Percentiles rank a stretch among this genome's conserved stretches.
These are phyloP conservation scores for Drosophila meridionalis DNA, from an alignment of 2,888 invertebrate genomes.

Conservation along the genomic window DNA sequence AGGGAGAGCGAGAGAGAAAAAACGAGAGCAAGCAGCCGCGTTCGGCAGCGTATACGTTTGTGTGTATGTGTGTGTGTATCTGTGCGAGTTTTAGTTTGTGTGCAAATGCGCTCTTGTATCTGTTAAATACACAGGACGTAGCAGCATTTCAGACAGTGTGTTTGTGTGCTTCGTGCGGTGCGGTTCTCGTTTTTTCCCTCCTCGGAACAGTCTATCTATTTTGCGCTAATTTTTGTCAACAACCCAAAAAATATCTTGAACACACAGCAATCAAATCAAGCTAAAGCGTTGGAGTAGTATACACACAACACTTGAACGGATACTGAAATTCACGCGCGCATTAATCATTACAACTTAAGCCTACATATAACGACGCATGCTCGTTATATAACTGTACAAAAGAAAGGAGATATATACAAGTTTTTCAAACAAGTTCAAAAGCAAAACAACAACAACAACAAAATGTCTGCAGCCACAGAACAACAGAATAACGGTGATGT, in stretches of 20 bases:
- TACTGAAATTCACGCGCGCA: constrained; percentile 51
- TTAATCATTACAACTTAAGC: constrained; percentile 61
- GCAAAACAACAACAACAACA: constrained; percentile 62
- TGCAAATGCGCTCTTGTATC: constrained; percentile 39
- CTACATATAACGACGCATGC: constrained; percentile 58
- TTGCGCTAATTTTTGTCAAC: constrained; percentile 79
- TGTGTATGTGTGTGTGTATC: constrained; percentile 10
- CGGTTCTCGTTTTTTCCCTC: constrained; percentile 76
- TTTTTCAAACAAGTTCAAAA: constrained; percentile 49
- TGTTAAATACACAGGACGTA: constrained; percentile 81
- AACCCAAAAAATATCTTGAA: constrained; percentile 65
- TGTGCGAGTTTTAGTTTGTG: constrained; percentile 16
- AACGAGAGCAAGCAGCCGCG: constrained; percentile 41
- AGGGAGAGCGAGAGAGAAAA: constrained; percentile 27
- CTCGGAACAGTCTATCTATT: constrained; percentile 57
- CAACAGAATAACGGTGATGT: constrained; percentile 89
- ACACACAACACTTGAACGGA: constrained; percentile 46
- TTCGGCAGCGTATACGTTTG: constrained; percentile 6
- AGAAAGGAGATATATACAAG: constrained; percentile 11
- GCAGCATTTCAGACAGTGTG: constrained; percentile 78
- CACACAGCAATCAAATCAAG: constrained; percentile 67
- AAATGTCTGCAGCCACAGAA: constrained; percentile 91
- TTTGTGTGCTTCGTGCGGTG: constrained; percentile 82
- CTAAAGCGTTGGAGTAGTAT: constrained; percentile 50
- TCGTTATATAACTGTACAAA: constrained; percentile 78